These are phyloP conservation scores for Drosophila subpulchrella DNA, from an alignment of 1,140 invertebrate genomes.

Conservation along the genomic window DNA sequence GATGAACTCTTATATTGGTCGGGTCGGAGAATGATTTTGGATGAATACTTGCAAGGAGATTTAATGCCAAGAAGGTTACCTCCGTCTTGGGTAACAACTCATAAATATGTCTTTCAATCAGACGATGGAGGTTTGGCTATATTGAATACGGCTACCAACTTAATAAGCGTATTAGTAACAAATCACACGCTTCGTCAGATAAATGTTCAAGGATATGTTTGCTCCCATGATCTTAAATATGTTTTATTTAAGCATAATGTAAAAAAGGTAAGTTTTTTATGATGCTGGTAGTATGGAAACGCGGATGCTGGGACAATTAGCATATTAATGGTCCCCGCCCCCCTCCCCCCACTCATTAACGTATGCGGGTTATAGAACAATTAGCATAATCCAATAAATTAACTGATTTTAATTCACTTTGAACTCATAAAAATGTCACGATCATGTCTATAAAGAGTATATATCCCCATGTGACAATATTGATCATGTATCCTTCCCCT, in stretches of 20 bases:
- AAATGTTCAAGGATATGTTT: conserved; percentile 93
- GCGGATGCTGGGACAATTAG: too few species aligned
- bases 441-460: too few species aligned
- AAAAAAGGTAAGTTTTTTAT: conserved; percentile 89
- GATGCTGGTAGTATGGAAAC: too few species aligned
- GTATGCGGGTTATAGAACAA: too few species aligned
- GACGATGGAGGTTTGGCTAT: conserved; percentile 92
- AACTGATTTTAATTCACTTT: too few species aligned
- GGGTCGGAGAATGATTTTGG: conserved; percentile 91
- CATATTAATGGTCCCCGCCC: too few species aligned
- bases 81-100: conserved; percentile 91
- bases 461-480: too few species aligned
- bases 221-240: conserved; percentile 91
- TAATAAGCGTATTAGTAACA: conserved; percentile 90
- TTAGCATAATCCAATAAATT: too few species aligned
- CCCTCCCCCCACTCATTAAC: too few species aligned
- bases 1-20: conserved; percentile 94
- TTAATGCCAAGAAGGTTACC: conserved; percentile 90
- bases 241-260: conserved; percentile 94
- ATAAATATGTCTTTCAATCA: conserved; percentile 92
- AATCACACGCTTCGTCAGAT: conserved; percentile 94
- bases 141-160: conserved; percentile 90
- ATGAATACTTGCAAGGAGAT: conserved; percentile 92
- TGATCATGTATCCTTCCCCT: too few species aligned
- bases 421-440: too few species aligned